phyloP scores from a whole-genome alignment of 2,888 invertebrate genomes.

The Cephus runcator region DNA sequence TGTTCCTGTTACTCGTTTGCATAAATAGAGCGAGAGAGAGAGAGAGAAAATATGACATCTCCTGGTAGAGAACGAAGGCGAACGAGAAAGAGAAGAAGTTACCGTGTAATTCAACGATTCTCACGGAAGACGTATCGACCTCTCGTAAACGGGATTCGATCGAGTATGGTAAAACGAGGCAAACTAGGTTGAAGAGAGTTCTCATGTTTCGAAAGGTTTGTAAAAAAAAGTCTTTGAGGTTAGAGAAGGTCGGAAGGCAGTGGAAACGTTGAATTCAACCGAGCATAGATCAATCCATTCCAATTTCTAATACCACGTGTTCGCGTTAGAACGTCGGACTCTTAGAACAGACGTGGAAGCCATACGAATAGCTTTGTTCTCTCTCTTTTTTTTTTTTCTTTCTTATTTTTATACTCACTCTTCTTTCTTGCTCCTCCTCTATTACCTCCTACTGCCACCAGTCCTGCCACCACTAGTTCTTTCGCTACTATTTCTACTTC shows the following conservation, averaged over 20 bases:
- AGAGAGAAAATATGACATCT: neutral
- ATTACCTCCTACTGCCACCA: neutral
- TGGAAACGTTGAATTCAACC: conserved; percentile 32
- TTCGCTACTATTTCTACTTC: neutral
- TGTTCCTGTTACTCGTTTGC: conserved; percentile 17
- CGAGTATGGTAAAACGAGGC: neutral
- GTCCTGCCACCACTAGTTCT: neutral
- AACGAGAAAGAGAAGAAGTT: neutral
- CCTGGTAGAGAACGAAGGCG: neutral
- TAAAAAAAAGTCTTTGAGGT: neutral
- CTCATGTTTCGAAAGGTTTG: neutral
- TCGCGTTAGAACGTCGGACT: conserved; percentile 24
- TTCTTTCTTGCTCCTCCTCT: neutral
- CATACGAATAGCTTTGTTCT: neutral
- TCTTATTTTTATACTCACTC: neutral
- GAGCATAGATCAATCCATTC: conserved; percentile 48
- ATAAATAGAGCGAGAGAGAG: conserved; percentile 16
- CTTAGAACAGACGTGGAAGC: neutral
- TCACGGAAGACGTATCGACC: conserved; percentile 36
- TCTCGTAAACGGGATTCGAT: conserved; percentile 33
- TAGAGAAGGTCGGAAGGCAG: neutral
- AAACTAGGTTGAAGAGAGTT: neutral
- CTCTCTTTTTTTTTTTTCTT: neutral
- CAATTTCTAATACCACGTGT: conserved; percentile 30
- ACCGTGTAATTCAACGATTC: conserved; percentile 24